Evolutionary conservation across 2,888 invertebrate genomes (phyloP).

Genomic region (Pseudoips prasinana): DNA sequence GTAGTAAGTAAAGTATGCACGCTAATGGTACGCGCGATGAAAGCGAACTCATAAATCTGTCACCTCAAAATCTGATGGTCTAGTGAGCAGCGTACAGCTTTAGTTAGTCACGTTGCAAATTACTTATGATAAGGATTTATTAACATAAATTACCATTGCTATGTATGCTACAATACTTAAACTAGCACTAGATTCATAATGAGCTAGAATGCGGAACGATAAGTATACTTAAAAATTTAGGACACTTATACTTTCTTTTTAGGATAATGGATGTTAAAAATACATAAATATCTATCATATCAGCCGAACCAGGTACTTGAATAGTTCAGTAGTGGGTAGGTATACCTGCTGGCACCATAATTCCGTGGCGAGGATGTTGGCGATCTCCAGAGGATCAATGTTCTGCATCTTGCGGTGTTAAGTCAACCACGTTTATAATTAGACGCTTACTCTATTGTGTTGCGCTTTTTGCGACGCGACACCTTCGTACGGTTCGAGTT

Average conservation of each 20-base stretch:
- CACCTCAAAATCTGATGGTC: slow-evolving; percentile 33
- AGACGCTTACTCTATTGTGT: slow-evolving; percentile 81
- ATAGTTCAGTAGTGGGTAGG: not conserved
- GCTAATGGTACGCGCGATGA: slow-evolving; percentile 40
- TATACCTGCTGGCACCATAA: slow-evolving; percentile 91
- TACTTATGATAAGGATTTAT: slow-evolving; percentile 25
- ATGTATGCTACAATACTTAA: slow-evolving; percentile 3
- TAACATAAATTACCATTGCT: slow-evolving; percentile 19
- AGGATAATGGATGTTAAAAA: no score
- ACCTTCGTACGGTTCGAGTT: slow-evolving; percentile 79
- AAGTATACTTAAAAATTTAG: slow-evolving; percentile 5
- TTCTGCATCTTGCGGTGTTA: slow-evolving; percentile 70
- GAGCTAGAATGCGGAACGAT: slow-evolving; percentile 10
- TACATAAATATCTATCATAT: no score
- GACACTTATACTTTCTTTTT: no score
- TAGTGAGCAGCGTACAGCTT: slow-evolving; percentile 19
- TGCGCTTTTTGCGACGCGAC: slow-evolving; percentile 81
- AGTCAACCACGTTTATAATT: slow-evolving; percentile 77
- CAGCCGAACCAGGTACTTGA: no score
- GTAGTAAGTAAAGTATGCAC: slow-evolving; percentile 20
- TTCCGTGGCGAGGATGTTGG: slow-evolving; percentile 92
- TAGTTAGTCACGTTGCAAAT: slow-evolving; percentile 28
- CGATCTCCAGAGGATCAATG: slow-evolving; percentile 92
- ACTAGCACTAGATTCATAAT: slow-evolving; percentile 6
- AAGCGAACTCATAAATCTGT: slow-evolving; percentile 50